Base-by-base conservation (phyloP, 1,140 invertebrate genomes). In the Drosophila azteca region DNA sequence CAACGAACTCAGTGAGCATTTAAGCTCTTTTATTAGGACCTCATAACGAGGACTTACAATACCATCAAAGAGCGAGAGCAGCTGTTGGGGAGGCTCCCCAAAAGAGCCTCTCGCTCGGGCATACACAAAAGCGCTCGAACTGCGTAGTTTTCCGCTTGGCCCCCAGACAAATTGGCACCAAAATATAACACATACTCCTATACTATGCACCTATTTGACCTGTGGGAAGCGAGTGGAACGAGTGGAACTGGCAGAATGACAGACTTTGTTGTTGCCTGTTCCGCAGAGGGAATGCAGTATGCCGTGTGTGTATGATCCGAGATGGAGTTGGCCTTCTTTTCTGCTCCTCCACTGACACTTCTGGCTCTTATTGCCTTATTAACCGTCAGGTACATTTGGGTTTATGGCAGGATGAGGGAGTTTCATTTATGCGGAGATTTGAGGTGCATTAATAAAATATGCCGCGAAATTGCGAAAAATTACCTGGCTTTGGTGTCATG, bases 81-180 rank as follows among this genome's bases (percentile, higher is more conserved):
- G 60, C 61, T 70, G 24, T 26, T 24, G 24, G 24, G 24, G 52
- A n/a, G n/a, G n/a, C n/a, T n/a, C 29, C 22, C 43, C 46, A 45
- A 66, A 78, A 53, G 60, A 39, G 35, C 45, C 52, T 31, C 69
- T 50, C 3, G 44, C 5, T 5, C 24, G 3, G 5, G 22, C 22
- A 2, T 24, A 20, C 17, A 20, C 17, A 20, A 20, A 20, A 5
- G 24, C 24, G 24, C 24, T 26, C 5, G 24, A 5, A 26, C 35
- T 84, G 79, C 70, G 75, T 79, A 72, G 51, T 75, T 65, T 52
- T 57, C 35, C 49, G 35, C 58, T 58, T 72, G 11, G 11, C 26
- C 6, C 35, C 81, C 72, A 84, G 80, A 84, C 80, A 72, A 79
- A 55, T 65, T 52, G 80, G 80, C 80, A 79, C 80, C 80, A 41